Conservation (phyloP, 2,888 invertebrate species). For the Papilio demoleus region DNA sequence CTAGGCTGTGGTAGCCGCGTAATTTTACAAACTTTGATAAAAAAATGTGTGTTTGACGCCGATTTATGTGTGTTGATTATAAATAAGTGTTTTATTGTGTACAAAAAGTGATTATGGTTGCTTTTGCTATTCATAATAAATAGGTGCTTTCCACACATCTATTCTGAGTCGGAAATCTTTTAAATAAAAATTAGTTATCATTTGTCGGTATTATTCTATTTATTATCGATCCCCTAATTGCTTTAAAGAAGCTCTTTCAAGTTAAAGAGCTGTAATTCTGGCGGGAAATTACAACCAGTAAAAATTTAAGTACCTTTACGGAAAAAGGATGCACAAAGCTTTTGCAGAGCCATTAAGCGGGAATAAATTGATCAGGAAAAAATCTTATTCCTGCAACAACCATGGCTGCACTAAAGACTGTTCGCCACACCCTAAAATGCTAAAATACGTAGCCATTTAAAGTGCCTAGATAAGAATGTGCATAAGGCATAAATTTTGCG, state of each 20-base stretch:
- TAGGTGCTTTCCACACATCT: background rate
- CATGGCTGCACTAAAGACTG: background rate
- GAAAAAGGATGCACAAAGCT: too few species aligned
- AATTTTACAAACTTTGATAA: constrained; percentile 57
- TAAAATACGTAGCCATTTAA: background rate
- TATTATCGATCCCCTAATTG: too few species aligned
- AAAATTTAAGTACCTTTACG: too few species aligned
- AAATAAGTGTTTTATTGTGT: constrained; percentile 70
- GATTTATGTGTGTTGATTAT: constrained; percentile 68
- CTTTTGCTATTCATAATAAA: background rate
- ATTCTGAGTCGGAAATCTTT: too few species aligned
- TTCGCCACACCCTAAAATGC: background rate
- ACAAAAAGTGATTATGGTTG: too few species aligned
- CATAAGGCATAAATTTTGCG: background rate
- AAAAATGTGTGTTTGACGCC: constrained; percentile 77
- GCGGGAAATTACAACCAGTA: too few species aligned
- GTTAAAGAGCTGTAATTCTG: too few species aligned
- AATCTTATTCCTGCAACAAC: background rate
- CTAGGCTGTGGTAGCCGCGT: constrained; percentile 61
- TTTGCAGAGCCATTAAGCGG: too few species aligned
- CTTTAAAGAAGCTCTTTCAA: too few species aligned
- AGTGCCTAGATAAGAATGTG: background rate
- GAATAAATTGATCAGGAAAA: too few species aligned
- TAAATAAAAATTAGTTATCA: too few species aligned
- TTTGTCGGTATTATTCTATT: too few species aligned